Conservation (phyloP, 2,888 invertebrate genomes). For the Lasioglossum calceatum region DNA sequence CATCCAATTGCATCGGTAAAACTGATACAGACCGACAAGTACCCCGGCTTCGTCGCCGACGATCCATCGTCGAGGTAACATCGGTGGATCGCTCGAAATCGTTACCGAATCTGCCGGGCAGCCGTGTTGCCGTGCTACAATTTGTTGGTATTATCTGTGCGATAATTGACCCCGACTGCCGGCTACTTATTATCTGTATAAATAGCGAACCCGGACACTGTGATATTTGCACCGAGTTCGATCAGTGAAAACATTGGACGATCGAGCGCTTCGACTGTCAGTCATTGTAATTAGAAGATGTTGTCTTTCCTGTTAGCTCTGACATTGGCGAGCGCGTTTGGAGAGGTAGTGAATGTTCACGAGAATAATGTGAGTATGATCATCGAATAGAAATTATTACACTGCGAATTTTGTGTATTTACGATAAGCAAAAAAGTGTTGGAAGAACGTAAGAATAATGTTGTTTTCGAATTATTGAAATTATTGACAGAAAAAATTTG, state of each 20-base stretch:
- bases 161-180: not conserved
- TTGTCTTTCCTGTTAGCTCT: constrained; percentile 48
- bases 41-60: not conserved
- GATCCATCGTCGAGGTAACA: not conserved
- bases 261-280: not conserved
- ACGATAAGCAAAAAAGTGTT: too few relatives aligned
- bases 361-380: constrained; percentile 49
- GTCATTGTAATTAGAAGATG: constrained; percentile 22
- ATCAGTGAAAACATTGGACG: too few relatives aligned
- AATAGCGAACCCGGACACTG: not conserved
- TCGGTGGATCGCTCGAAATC: not conserved
- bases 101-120: not conserved
- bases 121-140: not conserved
- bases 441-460: too few relatives aligned
- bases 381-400: not conserved
- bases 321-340: constrained; percentile 32
- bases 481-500: too few relatives aligned
- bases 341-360: constrained; percentile 43
- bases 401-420: not conserved
- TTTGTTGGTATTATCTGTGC: not conserved
- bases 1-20: constrained; percentile 32
- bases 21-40: constrained; percentile 22
- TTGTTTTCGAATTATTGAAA: too few relatives aligned
- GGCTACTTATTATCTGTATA: not conserved
- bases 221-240: not conserved